Base-by-base conservation (phyloP, 1,140 invertebrate species). In the Drosophila burlai region DNA sequence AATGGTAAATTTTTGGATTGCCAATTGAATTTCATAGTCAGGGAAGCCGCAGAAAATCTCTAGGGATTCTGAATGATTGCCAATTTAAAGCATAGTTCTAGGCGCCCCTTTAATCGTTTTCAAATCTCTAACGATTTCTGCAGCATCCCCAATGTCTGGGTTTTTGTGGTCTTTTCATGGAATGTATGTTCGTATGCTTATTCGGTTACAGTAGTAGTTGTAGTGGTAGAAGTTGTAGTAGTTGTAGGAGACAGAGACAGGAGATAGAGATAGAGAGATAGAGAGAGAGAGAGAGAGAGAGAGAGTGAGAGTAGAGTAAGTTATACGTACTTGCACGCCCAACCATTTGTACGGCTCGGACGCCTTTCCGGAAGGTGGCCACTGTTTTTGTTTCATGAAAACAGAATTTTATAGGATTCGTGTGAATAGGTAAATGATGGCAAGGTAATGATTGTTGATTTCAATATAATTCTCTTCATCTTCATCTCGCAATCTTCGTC, bases 291-390 rank as follows among this genome's bases (percentile, higher is more conserved):
- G 49, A 82, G 45, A 85, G 73, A 75, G 74, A 78, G 82, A 78
- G 52, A 85, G 76, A 60, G 77, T 66, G 58, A 87, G 68, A 81
- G 77, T 67, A 80, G 81, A 82, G 81, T 76, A 80, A 90, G 75
- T 90, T 94, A 96, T 97, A 98, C 97, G 96, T 98, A 98, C 97
- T 98, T 97, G 98, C 97, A 96, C 97, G 96, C 94, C 98, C 97
- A 94, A 98, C 97, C 95, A 98, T 97, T 95, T 98, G 98, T 94
- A 99, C 97, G 94, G 98, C 98, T 94, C 98, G 97, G 93, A 99
- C 98, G 95, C 98, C 98, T 96, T 99, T 99, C 96, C 98, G 98
- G 97, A 99, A 99, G 94, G 98, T 98, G 93, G 98, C 97, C 97
- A 99, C 98, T 99, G 96, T 93, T 86, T 89, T 75, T 81, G 86